Conservation (phyloP, 1,140 invertebrate genomes). For the Tetraneura akinire region DNA sequence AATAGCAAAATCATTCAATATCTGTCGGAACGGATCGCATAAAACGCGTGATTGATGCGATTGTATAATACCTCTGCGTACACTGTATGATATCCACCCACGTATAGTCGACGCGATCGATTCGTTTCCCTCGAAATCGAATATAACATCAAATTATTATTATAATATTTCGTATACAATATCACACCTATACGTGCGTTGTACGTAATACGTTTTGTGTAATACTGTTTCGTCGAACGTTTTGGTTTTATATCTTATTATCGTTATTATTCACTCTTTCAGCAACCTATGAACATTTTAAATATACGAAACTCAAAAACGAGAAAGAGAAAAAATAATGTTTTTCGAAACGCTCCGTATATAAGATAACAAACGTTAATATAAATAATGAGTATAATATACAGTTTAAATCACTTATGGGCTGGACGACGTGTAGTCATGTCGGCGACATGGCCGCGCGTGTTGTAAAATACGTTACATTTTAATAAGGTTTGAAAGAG, state of each 20-base stretch:
- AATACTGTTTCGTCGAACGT: too few species aligned
- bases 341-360: too few species aligned
- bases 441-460: slow-evolving; percentile 40
- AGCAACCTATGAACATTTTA: too few species aligned
- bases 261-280: too few species aligned
- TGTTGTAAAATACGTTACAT: slow-evolving; percentile 48
- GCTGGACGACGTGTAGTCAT: slow-evolving; percentile 44
- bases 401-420: slow-evolving; percentile 45
- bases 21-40: slow-evolving; percentile 6
- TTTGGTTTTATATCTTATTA: too few species aligned
- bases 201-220: background rate
- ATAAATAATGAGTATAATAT: background rate
- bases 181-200: background rate
- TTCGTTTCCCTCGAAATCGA: background rate
- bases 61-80: too few species aligned
- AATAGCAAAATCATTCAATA: slow-evolving; percentile 24
- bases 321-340: too few species aligned
- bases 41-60: slow-evolving; percentile 37
- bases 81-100: too few species aligned
- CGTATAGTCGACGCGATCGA: background rate
- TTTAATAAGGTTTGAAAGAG: slow-evolving; percentile 48
- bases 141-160: too few species aligned
- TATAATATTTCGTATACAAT: too few species aligned
- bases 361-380: too few species aligned
- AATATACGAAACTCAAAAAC: too few species aligned